These are phyloP conservation scores for Stigmatopora argus DNA, from an alignment of 2,113 vertebrate genomes.

Conservation along the genomic window DNA sequence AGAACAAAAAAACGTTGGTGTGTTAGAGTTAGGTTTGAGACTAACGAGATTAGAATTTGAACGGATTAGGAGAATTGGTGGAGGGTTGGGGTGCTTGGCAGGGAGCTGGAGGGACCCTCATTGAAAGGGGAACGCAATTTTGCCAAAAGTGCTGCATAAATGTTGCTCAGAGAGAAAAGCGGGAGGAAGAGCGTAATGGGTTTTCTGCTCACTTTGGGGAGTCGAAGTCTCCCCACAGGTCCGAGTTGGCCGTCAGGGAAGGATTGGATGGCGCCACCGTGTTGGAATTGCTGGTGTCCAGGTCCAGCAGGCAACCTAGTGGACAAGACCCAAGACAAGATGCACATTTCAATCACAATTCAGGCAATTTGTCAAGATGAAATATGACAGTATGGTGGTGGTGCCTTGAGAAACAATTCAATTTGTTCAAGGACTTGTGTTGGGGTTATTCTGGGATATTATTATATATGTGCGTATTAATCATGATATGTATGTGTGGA, in stretches of 20 bases:
- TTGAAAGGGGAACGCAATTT: constrained; percentile 18
- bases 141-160: constrained; percentile 43
- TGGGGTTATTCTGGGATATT: no score
- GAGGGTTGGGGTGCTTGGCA: constrained; percentile 20
- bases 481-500: no score
- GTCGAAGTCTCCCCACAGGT: constrained; percentile 91
- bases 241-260: constrained; percentile 51
- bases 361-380: no score
- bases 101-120: constrained; percentile 19
- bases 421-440: no score
- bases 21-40: constrained; percentile 2
- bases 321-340: neutral
- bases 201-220: constrained; percentile 77
- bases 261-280: constrained; percentile 47
- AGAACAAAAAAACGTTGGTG: neutral
- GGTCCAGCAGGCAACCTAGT: constrained; percentile 65
- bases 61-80: neutral
- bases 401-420: no score
- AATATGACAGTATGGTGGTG: no score
- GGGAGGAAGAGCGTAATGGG: constrained; percentile 2
- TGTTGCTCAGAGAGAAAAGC: constrained; percentile 24
- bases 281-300: constrained; percentile 67
- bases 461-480: no score
- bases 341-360: neutral
- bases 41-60: constrained; percentile 4